A percentile compares a stretch with the other conserved stretches of the same genome.
Conservation (phyloP, 2,113 vertebrate genomes). For the Antennarius striatus region DNA sequence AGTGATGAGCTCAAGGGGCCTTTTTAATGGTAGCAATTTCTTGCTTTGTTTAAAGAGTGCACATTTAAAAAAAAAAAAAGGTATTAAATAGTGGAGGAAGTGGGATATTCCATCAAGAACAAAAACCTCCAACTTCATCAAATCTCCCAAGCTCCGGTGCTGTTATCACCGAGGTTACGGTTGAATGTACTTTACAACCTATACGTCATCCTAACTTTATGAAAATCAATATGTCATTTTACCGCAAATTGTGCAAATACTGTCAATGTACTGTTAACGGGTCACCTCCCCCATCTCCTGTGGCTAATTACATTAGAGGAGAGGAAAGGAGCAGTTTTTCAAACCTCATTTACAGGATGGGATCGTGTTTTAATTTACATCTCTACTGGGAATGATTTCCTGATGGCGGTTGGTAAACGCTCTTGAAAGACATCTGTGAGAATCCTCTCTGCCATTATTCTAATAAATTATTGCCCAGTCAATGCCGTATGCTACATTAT, state of each 20-base stretch:
- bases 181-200: constrained; percentile 36
- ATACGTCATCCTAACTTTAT: constrained; percentile 57
- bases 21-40: constrained; percentile 71
- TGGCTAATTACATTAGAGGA: constrained; percentile 43
- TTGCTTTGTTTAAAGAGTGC: constrained; percentile 71
- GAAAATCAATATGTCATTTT: constrained; percentile 70
- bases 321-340: constrained; percentile 51
- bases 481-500: constrained; percentile 14
- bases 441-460: constrained; percentile 21
- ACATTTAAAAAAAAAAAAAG: constrained; percentile 55
- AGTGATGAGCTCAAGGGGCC: constrained; percentile 67
- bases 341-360: constrained; percentile 56
- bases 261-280: constrained; percentile 58
- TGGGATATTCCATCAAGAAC: constrained; percentile 20
- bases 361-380: constrained; percentile 37
- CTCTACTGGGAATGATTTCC: constrained; percentile 26
- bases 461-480: constrained; percentile 11
- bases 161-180: constrained; percentile 31
- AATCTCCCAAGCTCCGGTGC: constrained; percentile 31
- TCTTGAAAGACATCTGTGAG: constrained; percentile 20
- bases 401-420: constrained; percentile 26
- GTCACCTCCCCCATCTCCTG: constrained; percentile 44
- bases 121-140: constrained; percentile 34
- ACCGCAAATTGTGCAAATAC: constrained; percentile 55
- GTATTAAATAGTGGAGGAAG: constrained; percentile 51